A percentile compares a stretch with the other conserved stretches of the same genome.
Conservation (phyloP, 2,797 vertebrate genomes). For the Denticeps clupeoides region DNA sequence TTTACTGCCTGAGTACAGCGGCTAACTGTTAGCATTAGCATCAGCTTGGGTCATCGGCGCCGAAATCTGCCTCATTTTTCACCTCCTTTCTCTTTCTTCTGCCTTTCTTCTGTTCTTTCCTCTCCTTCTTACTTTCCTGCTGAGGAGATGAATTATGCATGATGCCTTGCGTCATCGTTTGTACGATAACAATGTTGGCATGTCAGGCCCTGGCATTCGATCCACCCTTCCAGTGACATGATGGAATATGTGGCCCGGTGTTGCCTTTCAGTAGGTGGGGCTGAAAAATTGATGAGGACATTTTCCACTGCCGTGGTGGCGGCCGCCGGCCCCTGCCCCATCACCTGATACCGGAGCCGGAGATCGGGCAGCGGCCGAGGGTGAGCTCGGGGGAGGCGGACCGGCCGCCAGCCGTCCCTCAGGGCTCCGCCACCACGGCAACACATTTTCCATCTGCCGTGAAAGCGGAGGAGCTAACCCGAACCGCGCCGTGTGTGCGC, state of each 20-base stretch:
- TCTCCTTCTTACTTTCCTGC: no score
- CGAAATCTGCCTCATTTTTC: background rate
- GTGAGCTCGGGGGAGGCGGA: conserved; percentile 12
- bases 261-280: conserved; percentile 75
- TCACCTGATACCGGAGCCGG: conserved; percentile 50
- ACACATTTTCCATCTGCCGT: conserved; percentile 68
- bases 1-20: no score
- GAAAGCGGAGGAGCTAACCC: conserved; percentile 61
- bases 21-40: no score
- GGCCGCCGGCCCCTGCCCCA: conserved; percentile 39
- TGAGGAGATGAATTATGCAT: conserved; percentile 75
- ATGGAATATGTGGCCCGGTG: conserved; percentile 77
- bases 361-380: conserved; percentile 12
- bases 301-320: conserved; percentile 82
- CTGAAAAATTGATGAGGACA: conserved; percentile 91
- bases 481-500: no score
- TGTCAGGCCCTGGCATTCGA: conserved; percentile 70
- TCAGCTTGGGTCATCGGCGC: no score
- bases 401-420: no score
- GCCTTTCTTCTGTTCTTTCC: conserved; percentile 37
- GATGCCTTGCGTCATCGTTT: conserved; percentile 60
- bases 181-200: conserved; percentile 69
- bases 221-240: conserved; percentile 70
- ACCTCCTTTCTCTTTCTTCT: conserved; percentile 12
- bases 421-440: no score